Evolutionary conservation across 2,797 vertebrate genomes (phyloP).

Genomic region (Etheostoma nigrum): DNA sequence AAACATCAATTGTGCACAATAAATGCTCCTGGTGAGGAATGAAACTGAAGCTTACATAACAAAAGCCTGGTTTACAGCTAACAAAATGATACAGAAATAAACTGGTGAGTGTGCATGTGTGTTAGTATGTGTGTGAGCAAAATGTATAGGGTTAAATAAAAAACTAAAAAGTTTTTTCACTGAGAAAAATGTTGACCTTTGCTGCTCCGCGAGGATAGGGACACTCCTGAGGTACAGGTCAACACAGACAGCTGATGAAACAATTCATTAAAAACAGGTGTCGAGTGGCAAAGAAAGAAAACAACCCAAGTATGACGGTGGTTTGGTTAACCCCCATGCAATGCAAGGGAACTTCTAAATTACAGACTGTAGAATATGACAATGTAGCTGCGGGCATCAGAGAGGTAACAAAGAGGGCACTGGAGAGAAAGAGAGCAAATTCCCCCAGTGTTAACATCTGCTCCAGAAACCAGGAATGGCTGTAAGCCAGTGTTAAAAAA

Average conservation of each 20-base stretch:
- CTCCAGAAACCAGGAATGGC: slow-evolving; percentile 74
- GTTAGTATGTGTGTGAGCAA: slow-evolving; percentile 19
- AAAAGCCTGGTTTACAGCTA: slow-evolving; percentile 5
- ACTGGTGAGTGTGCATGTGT: background rate
- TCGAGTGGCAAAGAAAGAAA: slow-evolving; percentile 40
- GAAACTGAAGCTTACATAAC: slow-evolving; percentile 17
- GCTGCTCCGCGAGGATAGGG: slow-evolving; percentile 18
- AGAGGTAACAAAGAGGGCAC: slow-evolving; percentile 54
- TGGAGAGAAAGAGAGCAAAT: slow-evolving; percentile 53
- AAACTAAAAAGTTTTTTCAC: slow-evolving; percentile 13
- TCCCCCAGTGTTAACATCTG: slow-evolving; percentile 67
- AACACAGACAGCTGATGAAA: slow-evolving; percentile 42
- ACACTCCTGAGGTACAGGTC: slow-evolving; percentile 41
- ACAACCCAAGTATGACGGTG: slow-evolving; percentile 1
- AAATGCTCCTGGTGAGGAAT: background rate
- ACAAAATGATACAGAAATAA: background rate
- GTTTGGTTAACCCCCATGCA: slow-evolving; percentile 21
- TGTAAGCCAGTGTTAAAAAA: slow-evolving; percentile 68
- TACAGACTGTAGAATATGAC: slow-evolving; percentile 23
- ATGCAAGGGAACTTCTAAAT: slow-evolving; percentile 28
- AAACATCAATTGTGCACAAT: slow-evolving; percentile 5
- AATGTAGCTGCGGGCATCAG: slow-evolving; percentile 27
- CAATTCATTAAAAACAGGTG: slow-evolving; percentile 27
- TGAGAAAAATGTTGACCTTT: slow-evolving; percentile 46
- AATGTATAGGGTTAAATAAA: slow-evolving; percentile 11